Evolutionary conservation across 2,797 vertebrate species (phyloP).

Genomic region (Macropodus opercularis): DNA sequence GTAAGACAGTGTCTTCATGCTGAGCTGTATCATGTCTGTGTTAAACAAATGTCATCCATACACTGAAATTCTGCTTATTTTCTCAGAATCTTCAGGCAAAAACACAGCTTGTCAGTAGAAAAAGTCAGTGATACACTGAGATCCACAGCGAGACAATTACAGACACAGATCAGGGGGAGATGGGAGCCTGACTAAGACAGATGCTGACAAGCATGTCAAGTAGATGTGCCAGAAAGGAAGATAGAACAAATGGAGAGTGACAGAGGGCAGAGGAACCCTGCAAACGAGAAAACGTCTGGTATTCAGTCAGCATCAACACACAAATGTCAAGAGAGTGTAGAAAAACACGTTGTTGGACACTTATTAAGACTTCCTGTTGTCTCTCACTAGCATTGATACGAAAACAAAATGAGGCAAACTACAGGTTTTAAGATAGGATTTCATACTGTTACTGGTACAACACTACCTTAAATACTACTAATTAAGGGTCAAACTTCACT

Average conservation of each 20-base stretch:
- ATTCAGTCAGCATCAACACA: neutral
- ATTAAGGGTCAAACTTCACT: too few relatives aligned
- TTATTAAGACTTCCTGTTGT: too few relatives aligned
- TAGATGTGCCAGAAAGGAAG: neutral
- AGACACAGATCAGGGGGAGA: neutral
- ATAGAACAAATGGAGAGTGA: neutral
- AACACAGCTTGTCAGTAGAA: neutral
- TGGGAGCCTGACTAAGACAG: neutral
- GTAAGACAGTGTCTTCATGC: too few relatives aligned
- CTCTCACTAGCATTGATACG: too few relatives aligned
- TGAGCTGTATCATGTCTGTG: too few relatives aligned
- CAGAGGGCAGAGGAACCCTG: neutral
- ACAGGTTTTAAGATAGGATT: too few relatives aligned
- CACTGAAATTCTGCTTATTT: slow-evolving; percentile 48
- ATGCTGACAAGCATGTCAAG: neutral
- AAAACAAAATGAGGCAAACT: too few relatives aligned
- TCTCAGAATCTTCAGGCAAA: neutral
- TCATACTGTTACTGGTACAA: too few relatives aligned
- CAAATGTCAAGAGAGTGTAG: neutral
- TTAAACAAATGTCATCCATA: too few relatives aligned
- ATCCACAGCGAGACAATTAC: neutral
- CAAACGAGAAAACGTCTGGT: neutral
- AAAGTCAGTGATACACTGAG: neutral
- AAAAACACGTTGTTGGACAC: neutral
- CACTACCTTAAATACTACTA: too few relatives aligned